These are phyloP conservation scores for Drosophila ficusphila DNA, from an alignment of 1,140 invertebrate genomes.

Conservation along the genomic window DNA sequence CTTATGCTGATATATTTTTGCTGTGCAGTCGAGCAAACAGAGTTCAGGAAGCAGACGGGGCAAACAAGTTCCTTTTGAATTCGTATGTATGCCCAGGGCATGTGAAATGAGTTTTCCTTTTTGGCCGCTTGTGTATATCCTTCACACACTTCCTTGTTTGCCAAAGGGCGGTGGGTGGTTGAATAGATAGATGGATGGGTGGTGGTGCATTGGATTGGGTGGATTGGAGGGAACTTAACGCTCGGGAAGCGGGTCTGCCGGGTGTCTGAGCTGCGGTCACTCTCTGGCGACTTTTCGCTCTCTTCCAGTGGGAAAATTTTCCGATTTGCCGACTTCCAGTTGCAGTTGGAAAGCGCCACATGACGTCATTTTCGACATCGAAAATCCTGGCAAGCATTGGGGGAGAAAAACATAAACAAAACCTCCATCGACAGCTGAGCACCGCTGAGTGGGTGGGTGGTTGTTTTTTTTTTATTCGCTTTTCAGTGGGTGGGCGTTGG, in stretches of 20 bases:
- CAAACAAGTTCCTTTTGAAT: slow-evolving; percentile 59
- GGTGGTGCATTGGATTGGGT: slow-evolving; percentile 11
- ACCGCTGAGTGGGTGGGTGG: slow-evolving; percentile 3
- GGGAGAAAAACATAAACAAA: slow-evolving; percentile 67
- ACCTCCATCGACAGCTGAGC: slow-evolving; percentile 52
- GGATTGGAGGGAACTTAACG: background rate
- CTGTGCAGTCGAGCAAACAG: slow-evolving; percentile 48
- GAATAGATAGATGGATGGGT: background rate
- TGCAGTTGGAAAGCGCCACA: slow-evolving; percentile 56
- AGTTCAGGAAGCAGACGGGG: slow-evolving; percentile 56
- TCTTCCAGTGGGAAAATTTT: slow-evolving; percentile 58
- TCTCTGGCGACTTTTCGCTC: slow-evolving; percentile 33
- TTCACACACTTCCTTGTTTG: slow-evolving; percentile 69
- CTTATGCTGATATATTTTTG: background rate
- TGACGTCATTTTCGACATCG: slow-evolving; percentile 78
- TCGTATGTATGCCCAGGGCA: slow-evolving; percentile 51
- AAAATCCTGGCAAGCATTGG: slow-evolving; percentile 26
- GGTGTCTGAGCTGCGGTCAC: slow-evolving; percentile 60
- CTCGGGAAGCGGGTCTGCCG: slow-evolving; percentile 42
- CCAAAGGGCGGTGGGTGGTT: background rate
- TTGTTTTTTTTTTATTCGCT: background rate
- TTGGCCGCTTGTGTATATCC: slow-evolving; percentile 50
- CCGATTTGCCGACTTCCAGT: slow-evolving; percentile 57
- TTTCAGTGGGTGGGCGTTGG: slow-evolving; percentile 28
- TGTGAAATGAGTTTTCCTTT: slow-evolving; percentile 69